Percentiles rank a stretch among this genome's conserved stretches.
phyloP scores from a whole-genome alignment of 2,113 vertebrate genomes.

The Sterrhoptilus dennistouni region DNA sequence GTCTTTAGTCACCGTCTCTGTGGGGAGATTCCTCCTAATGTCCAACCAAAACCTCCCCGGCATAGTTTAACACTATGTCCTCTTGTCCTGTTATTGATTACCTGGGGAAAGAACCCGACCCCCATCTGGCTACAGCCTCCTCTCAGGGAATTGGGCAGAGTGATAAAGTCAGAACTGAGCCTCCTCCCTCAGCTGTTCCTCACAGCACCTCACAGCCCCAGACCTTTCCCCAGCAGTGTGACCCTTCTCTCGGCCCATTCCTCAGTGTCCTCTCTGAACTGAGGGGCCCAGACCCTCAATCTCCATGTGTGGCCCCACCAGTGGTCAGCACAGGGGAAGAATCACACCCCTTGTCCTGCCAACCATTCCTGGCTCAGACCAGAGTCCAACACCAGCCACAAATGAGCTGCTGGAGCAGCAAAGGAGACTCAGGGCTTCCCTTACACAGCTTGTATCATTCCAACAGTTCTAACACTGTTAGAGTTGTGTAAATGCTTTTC shows the following conservation, averaged over 20 bases:
- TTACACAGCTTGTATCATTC: accelerated
- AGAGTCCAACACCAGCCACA: neutral
- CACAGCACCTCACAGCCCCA: neutral
- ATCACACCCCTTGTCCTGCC: neutral
- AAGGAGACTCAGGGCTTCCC: neutral
- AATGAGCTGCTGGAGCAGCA: no score
- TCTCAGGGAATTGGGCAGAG: neutral
- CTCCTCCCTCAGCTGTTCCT: neutral
- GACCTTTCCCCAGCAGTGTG: no score
- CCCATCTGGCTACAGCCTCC: neutral
- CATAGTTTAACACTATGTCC: accelerated
- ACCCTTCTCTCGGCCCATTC: neutral
- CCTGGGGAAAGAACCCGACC: accelerated
- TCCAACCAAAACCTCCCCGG: accelerated
- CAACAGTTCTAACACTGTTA: neutral
- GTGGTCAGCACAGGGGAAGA: neutral
- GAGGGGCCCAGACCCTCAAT: neutral
- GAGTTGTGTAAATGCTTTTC: neutral
- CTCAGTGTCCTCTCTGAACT: neutral
- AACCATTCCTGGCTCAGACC: neutral
- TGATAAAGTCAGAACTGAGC: neutral
- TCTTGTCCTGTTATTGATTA: no score
- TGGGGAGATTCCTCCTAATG: neutral
- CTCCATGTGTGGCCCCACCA: neutral
- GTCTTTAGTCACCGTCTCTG: accelerated